Percentiles rank a stretch among this genome's conserved stretches.
phyloP scores from a whole-genome alignment of 2,888 invertebrate genomes.

The Agrilus mali region DNA sequence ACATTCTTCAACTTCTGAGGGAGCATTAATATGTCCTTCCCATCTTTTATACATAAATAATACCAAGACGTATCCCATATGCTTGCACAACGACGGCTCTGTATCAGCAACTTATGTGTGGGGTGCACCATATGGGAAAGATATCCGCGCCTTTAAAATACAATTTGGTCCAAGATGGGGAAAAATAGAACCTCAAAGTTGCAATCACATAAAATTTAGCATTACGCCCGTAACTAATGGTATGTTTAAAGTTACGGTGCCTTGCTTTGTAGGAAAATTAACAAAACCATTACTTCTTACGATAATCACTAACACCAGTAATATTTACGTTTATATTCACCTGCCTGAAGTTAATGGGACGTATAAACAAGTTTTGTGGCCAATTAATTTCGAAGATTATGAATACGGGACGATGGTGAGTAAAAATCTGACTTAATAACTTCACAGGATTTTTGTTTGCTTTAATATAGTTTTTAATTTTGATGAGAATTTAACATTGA shows the following conservation, averaged over 20 bases:
- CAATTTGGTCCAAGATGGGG: slow-evolving; percentile 23
- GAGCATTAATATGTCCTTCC: slow-evolving; percentile 23
- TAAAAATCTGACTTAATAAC: too few relatives aligned
- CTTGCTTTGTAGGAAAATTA: slow-evolving; percentile 27
- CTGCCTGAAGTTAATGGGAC: slow-evolving; percentile 20
- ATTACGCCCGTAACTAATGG: slow-evolving; percentile 26
- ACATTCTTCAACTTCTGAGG: slow-evolving; percentile 17
- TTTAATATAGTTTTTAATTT: too few relatives aligned
- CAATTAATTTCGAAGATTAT: slow-evolving; percentile 4
- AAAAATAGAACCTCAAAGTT: slow-evolving; percentile 16
- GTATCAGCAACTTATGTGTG: slow-evolving; percentile 10
- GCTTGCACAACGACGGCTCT: slow-evolving; percentile 23
- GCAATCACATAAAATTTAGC: slow-evolving; percentile 16
- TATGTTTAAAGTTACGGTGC: slow-evolving; percentile 26
- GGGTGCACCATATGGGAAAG: slow-evolving; percentile 21
- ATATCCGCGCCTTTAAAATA: slow-evolving; percentile 22
- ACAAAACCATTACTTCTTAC: slow-evolving; percentile 22
- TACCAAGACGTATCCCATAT: slow-evolving; percentile 18
- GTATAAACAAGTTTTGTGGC: slow-evolving; percentile 19
- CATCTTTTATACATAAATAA: slow-evolving; percentile 24
- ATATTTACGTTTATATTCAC: slow-evolving; percentile 27
- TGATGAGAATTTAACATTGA: slow-evolving; percentile 11
- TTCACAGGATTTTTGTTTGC: too few relatives aligned
- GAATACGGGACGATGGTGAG: too few relatives aligned
- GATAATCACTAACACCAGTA: slow-evolving; percentile 27